Base-by-base conservation (phyloP, 2,888 invertebrate species). In the Rhimphoctona megacephalus region DNA sequence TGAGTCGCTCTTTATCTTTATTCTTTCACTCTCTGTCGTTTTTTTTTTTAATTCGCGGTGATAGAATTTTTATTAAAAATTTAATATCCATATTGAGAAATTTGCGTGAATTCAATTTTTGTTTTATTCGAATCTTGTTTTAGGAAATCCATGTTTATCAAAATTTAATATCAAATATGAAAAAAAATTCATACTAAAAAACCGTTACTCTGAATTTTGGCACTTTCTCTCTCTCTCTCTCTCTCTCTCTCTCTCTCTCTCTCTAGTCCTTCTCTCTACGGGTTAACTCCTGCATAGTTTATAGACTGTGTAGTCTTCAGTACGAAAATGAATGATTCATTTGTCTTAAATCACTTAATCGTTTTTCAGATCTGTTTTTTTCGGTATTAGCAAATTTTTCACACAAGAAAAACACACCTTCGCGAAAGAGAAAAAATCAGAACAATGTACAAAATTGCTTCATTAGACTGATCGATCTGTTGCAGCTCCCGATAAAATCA, bases 311-410 rank as follows among this genome's bases (percentile, higher is more conserved):
- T 61, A 67, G 61, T 72, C 52, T 76, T 89, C 88, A 85, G 85
- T 89, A 81, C 87, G 90, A 90, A 88, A 91, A 90, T 89, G 88
- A 89, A 90, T 90, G 87, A 87, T 83, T 89, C 88, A 90, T 90
- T 91, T 91, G 91, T 90, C 90, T 90, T 87, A 86, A 91, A 91
- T 91, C 90, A 89, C 90, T 90, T 89, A 74, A 89, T 90, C 89
- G 89, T 89, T 86, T 87, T 87, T 83, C 85, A 81, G 79, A 85
- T 85, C 87, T 90, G 90, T 89, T 90, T 90, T 88, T 86, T 87
- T 85, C 76, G 82, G 86, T 81, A 76, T 69, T 82, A 76, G 83
- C 81, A 81, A 76, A 83, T 78, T 85, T 54, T 52, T n/a, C 76
- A 82, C 67, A 61, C 77, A 57, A 61, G 70, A 69, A 52, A 76